These are phyloP conservation scores for Genyomyrus donnyi DNA, from an alignment of 2,113 vertebrate genomes.

Conservation along the genomic window DNA sequence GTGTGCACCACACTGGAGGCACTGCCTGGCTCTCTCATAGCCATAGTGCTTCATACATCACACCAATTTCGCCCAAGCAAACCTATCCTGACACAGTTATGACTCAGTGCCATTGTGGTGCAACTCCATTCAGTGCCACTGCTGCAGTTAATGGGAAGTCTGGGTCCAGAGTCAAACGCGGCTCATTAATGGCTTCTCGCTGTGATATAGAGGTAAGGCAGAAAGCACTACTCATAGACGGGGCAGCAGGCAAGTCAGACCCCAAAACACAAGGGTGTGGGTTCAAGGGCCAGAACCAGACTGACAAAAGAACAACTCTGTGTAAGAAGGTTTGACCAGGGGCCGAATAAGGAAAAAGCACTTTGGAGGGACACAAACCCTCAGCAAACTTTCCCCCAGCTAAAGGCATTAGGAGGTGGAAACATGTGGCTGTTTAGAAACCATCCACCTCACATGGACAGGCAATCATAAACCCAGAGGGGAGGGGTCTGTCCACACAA, in stretches of 20 bases:
- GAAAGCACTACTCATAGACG: not conserved
- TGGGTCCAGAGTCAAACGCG: not conserved
- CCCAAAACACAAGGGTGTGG: not conserved
- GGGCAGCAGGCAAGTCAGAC: not conserved
- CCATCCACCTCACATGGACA: not conserved
- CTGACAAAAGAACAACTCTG: not conserved
- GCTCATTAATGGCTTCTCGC: not conserved
- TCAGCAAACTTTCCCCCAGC: not conserved
- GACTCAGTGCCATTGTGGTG: not conserved
- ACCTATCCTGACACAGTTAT: not conserved
- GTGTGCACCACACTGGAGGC: not conserved
- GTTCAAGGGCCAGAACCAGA: not conserved
- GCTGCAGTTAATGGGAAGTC: not conserved
- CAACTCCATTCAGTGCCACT: not conserved
- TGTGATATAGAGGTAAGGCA: not conserved
- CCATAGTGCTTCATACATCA: not conserved
- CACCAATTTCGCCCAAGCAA: not conserved
- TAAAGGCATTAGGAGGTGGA: not conserved
- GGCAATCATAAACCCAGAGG: not conserved
- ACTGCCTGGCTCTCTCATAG: not conserved
- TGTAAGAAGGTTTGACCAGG: not conserved
- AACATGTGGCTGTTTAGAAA: not conserved
- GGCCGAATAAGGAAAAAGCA: not conserved
- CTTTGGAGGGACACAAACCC: not conserved
- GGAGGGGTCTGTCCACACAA: not conserved